phyloP scores from a whole-genome alignment of 2,797 vertebrate species.

The Crax fasciolata region DNA sequence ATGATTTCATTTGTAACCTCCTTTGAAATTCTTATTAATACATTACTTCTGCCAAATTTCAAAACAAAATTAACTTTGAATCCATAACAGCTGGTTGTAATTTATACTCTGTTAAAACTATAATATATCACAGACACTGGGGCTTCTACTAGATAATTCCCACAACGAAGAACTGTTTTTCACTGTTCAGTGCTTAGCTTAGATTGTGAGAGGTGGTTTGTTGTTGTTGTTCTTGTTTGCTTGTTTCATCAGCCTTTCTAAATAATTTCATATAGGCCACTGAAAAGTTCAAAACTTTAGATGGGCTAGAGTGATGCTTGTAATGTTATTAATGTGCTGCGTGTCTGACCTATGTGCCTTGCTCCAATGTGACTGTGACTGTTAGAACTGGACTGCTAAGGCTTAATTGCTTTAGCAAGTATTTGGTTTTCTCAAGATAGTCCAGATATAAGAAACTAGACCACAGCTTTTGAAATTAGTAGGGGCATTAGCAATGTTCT shows the following conservation, averaged over 20 bases:
- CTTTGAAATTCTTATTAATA: background rate
- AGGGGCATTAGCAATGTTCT: background rate
- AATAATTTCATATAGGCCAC: background rate
- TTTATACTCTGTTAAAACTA: background rate
- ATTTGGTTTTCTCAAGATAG: background rate
- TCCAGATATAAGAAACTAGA: background rate
- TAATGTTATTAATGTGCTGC: background rate
- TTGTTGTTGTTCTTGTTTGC: background rate
- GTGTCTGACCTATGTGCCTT: background rate
- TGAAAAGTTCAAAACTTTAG: background rate
- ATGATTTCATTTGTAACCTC: background rate
- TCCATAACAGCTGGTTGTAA: background rate
- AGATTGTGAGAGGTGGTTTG: background rate
- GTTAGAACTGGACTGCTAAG: background rate
- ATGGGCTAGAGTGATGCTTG: background rate
- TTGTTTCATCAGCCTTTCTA: background rate
- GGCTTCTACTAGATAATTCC: background rate
- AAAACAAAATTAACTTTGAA: background rate
- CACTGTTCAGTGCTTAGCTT: background rate
- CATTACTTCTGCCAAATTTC: background rate
- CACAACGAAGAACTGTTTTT: background rate
- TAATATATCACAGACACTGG: background rate
- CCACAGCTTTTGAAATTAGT: background rate
- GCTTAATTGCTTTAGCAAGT: background rate
- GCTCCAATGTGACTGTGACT: background rate